Evolutionary conservation across 2,888 invertebrate genomes (phyloP).

Genomic region (Erynnis tages): DNA sequence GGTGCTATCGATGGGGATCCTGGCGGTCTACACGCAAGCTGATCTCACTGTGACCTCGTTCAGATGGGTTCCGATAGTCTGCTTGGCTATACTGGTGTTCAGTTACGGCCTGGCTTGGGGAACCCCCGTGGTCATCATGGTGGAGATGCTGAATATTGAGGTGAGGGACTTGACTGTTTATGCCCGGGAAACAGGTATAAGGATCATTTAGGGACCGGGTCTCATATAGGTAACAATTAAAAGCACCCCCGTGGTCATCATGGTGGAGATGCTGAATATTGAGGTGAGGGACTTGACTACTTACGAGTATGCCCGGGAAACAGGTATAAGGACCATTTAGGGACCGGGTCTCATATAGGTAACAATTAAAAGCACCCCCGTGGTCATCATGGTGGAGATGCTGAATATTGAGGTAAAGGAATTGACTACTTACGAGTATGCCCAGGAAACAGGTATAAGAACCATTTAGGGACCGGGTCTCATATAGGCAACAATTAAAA

Average conservation of each 20-base stretch:
- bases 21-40: conserved; percentile 62
- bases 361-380: too few species aligned
- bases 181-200: too few species aligned
- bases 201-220: too few species aligned
- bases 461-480: too few species aligned
- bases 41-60: conserved; percentile 51
- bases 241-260: conserved; percentile 49
- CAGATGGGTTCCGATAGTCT: conserved; percentile 50
- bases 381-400: conserved; percentile 53
- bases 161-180: too few species aligned
- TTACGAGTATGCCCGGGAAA: too few species aligned
- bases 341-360: too few species aligned
- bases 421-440: too few species aligned
- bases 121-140: conserved; percentile 50
- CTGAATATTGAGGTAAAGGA: conserved; percentile 61
- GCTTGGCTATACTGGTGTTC: conserved; percentile 51
- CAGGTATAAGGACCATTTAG: too few species aligned
- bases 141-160: conserved; percentile 61
- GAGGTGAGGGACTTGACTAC: conserved; percentile 59
- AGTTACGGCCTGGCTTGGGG: conserved; percentile 60
- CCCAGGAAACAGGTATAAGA: too few species aligned
- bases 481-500: too few species aligned
- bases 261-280: conserved; percentile 58
- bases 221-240: too few species aligned
- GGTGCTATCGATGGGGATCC: conserved; percentile 56